Percentiles rank a stretch among this genome's conserved stretches.
Conservation (phyloP, 2,797 vertebrate species). For the Sebastes oblongus region DNA sequence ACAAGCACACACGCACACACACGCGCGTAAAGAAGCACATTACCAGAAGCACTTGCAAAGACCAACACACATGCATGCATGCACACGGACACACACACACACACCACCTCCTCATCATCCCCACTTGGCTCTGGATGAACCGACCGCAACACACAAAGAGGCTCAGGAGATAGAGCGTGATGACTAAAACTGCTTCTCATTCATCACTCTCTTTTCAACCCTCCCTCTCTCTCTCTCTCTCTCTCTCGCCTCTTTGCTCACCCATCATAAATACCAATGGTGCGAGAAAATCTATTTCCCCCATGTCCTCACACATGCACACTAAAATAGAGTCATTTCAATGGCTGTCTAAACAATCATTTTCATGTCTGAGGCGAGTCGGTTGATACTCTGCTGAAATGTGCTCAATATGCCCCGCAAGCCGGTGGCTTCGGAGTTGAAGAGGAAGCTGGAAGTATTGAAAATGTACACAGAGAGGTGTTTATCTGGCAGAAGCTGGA, state of each 20-base stretch:
- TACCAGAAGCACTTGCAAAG: conserved; percentile 47
- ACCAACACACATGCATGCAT: conserved; percentile 4
- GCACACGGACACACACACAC: neutral
- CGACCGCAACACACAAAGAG: conserved; percentile 74
- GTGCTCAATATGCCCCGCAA: neutral
- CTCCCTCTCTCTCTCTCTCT: neutral
- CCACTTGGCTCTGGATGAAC: conserved; percentile 66
- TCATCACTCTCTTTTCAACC: conserved; percentile 55
- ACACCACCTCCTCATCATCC: conserved; percentile 18
- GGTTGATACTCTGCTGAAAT: conserved; percentile 34
- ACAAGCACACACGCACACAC: conserved; percentile 18
- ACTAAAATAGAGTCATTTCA: conserved; percentile 58
- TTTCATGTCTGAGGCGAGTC: conserved; percentile 41
- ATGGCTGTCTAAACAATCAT: conserved; percentile 39
- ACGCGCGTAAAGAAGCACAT: conserved; percentile 33
- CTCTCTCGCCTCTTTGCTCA: conserved; percentile 31
- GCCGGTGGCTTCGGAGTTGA: neutral
- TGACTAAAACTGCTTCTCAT: conserved; percentile 78
- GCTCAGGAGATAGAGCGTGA: conserved; percentile 76
- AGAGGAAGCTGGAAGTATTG: neutral
- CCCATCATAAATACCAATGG: conserved; percentile 59
- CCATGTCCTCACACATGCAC: conserved; percentile 48
- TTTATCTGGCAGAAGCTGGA: neutral
- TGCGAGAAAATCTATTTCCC: conserved; percentile 65
- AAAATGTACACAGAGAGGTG: conserved; percentile 15